Conservation (phyloP, 2,113 vertebrate genomes). For the Pterophyllum scalare region DNA sequence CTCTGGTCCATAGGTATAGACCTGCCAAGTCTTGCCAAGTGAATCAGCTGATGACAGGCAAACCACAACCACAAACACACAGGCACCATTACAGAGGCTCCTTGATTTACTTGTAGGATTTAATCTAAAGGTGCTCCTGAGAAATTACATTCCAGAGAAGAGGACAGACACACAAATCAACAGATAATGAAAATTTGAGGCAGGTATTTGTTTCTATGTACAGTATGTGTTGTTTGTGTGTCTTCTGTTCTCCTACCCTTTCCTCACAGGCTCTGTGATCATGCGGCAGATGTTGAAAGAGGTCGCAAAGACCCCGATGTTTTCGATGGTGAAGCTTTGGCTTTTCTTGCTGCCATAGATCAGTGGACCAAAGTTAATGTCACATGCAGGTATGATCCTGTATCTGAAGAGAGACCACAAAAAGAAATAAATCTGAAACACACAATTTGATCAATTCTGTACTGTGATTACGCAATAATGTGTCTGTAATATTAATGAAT, state of each 20-base stretch:
- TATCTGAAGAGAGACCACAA: slow-evolving; percentile 79
- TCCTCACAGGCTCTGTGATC: slow-evolving; percentile 53
- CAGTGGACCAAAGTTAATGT: slow-evolving; percentile 86
- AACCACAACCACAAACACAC: too few species aligned
- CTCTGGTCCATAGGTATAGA: too few species aligned
- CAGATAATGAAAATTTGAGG: not conserved
- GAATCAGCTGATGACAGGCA: too few species aligned
- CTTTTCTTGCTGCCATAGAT: slow-evolving; percentile 77
- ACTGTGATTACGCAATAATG: not conserved
- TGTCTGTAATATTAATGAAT: not conserved
- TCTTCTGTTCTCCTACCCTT: slow-evolving; percentile 72
- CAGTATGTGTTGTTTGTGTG: not conserved
- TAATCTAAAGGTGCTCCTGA: too few species aligned
- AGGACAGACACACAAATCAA: too few species aligned
- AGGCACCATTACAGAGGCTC: too few species aligned
- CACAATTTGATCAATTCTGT: not conserved
- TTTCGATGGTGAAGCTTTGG: slow-evolving; percentile 83
- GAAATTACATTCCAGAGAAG: too few species aligned
- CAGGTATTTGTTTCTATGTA: not conserved
- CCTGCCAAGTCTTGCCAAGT: too few species aligned
- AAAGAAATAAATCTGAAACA: not conserved
- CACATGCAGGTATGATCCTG: slow-evolving; percentile 80
- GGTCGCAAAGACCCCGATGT: slow-evolving; percentile 82
- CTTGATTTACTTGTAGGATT: too few species aligned
- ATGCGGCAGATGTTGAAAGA: slow-evolving; percentile 78